Base-by-base conservation (phyloP, 2,888 invertebrate species). In the Amphipyra berbera region DNA sequence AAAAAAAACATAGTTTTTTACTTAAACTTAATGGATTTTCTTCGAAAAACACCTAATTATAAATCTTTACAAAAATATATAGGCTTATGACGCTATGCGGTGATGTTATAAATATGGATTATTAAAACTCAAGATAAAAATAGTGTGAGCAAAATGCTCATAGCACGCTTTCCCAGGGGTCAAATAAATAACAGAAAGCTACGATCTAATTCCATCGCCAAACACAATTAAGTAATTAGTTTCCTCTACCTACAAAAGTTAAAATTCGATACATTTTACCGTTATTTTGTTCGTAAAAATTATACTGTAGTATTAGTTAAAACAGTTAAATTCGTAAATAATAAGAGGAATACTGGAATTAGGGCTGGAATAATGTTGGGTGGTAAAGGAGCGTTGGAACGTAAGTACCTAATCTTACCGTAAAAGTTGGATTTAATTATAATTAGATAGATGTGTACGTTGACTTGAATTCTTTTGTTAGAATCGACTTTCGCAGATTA, bases 221-320 rank as follows among this genome's bases (percentile, higher is more conserved):
- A 56, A 56, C 13, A 38, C 59, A 68, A 73, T 56, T 48, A 27
- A 56, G 41, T 61, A 61, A 69, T 68, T 61, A 68, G 38, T 53
- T 68, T 42, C 6, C n/a, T 56, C 14, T 15, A 27, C 30, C 15
- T 38, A 7, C 10, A 33, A 44, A 50, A 55, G 37, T 38, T 44
- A 44, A 60, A 44, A 55, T 60, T 47, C 30, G 35, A 37, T 44
- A 35, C 10, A 37, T 47, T 60, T 41, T 8, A 12, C 8, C 3
- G 30, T 45, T 41, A 58, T 41, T 73, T 60, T 52, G 12, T 45
- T 45, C 5, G 12, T 37, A 9, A 7, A 72, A 60, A 59, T 55
- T 55, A 52, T 33, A 15, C 37, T 52, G 21, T 30, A 48, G 13
- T 21, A 30, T 40, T 21, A 63, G 15, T 69, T 50, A n/a, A 54